Base-by-base conservation (phyloP, 2,113 vertebrate genomes). In the Plecturocebus donacophilus region DNA sequence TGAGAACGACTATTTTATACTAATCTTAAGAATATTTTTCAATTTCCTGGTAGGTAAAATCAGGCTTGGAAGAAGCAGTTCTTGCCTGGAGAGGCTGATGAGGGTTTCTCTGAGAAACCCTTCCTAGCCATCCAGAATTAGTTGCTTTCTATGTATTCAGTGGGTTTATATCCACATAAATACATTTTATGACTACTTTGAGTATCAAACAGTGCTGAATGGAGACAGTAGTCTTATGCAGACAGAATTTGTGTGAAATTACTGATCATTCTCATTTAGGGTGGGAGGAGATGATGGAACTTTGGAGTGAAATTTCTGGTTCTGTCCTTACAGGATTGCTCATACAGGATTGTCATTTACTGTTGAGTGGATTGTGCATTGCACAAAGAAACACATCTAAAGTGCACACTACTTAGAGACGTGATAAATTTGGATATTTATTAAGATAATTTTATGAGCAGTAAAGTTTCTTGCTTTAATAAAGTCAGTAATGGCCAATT, bases 171-270 rank as follows among this genome's bases (percentile, higher is more conserved):
- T 76, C 20, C 13, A 81, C 20, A 27, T 47, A 49, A 92, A 84
- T 71, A 58, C 4, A 14, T 70, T 81, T 94, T 79, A 79, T 82
- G n/a, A 82, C 56, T 77, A 52, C 30, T 52, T 73, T 87, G 81
- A 56, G 64, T 92, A 25, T 90, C 38, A 87, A 92, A 64, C 70
- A 92, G 17, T 90, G n/a, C 81, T 85, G 40, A 95, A 91, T 76
- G 19, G 45, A 95, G 75, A 71, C 16, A 94, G 13, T 19, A 54
- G 10, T 40, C 14, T 30, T 42, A 64, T 23, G 38, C 20, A 52
- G 35, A 32, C n/a, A 80, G 61, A 79, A 77, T 92, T 95, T 9
- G 5, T 40, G 58, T 90, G 86, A 81, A 58, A 81, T 68, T 94
- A 27, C 75, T 93, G 40, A 54, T 61, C 14, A 30, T 92, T 68